Evolutionary conservation across 2,888 invertebrate genomes (phyloP), one percentile per base, ranked within the genome.

Genomic region (Epirrhoe alternata): DNA sequence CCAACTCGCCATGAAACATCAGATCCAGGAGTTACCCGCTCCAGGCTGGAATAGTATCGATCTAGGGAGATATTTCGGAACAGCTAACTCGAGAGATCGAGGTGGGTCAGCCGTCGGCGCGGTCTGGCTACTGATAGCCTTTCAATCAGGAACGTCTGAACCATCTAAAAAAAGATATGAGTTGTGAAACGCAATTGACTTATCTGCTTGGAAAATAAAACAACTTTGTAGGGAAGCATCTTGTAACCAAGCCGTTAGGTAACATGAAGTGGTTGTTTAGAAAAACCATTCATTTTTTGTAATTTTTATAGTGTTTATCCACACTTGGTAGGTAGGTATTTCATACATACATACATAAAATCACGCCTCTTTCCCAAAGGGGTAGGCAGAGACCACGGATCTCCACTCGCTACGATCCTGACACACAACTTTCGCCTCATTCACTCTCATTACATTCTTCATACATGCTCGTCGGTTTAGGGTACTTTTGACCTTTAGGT

Each of bases 1-100:
- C 6, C 35, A 0, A 24, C 24, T 24, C 24, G 24, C 1, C 24
- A 24, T 24, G 24, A 24, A 24, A 24, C 3, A 17, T 4, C 38
- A 61, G 31, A 59, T 66, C 63, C 67, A 67, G 56, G 51, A 10
- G 52, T 14, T 30, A 38, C 38, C 49, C 45, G 30, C 38, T 33
- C 55, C 17, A 47, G 45, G 5, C 42, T 14, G 54, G 35, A 10
- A 52, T 45, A 38, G 55, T 87, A 89, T 89, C 79, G 89, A 89
- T 89, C 87, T 82, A 70, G 60, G 58, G 71, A 76, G 84, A 79
- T 89, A 89, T 89, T 89, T 88, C 79, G 77, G 85, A 74, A 70
- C 62, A 57, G 59, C 70, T 70, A 70, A 70, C 70, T 54, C 64
- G 66, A 59, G 71, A 66, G 59, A 61, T 49, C 60, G 70, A 63